phyloP scores from a whole-genome alignment of 2,888 invertebrate genomes.

The Epinotia ramella region DNA sequence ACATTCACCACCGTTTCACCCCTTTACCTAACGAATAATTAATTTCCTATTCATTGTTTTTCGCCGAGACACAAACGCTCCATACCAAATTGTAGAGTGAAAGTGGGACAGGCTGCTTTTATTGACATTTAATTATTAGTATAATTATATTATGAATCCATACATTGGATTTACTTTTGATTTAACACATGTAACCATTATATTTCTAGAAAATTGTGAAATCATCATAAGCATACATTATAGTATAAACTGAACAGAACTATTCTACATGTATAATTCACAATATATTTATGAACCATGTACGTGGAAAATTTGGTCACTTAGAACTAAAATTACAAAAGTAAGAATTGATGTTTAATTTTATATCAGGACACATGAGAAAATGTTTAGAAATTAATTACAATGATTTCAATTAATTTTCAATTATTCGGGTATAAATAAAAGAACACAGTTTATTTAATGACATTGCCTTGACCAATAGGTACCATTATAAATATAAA shows the following conservation, averaged over 20 bases:
- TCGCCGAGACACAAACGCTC: too few relatives aligned
- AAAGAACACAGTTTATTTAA: background rate
- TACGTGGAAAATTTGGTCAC: slow-evolving; percentile 39
- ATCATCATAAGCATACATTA: slow-evolving; percentile 24
- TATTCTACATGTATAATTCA: slow-evolving; percentile 12
- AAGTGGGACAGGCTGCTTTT: too few relatives aligned
- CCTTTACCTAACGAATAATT: too few relatives aligned
- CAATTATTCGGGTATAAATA: background rate
- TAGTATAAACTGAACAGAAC: slow-evolving; percentile 13
- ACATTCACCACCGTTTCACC: too few relatives aligned
- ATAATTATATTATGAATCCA: too few relatives aligned
- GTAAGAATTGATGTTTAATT: slow-evolving; percentile 8
- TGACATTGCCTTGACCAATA: background rate
- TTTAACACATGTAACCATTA: background rate
- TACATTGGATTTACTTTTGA: background rate
- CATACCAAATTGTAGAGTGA: too few relatives aligned
- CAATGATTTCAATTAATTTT: background rate
- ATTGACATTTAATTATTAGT: too few relatives aligned
- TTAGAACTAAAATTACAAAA: slow-evolving; percentile 30
- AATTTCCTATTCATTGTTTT: too few relatives aligned
- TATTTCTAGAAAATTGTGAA: slow-evolving; percentile 22
- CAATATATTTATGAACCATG: background rate
- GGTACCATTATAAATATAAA: slow-evolving; percentile 7
- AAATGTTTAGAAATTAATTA: background rate
- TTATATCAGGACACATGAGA: slow-evolving; percentile 21